Base-by-base conservation (phyloP, 1,140 invertebrate species). In the Calephelis virginiensis region DNA sequence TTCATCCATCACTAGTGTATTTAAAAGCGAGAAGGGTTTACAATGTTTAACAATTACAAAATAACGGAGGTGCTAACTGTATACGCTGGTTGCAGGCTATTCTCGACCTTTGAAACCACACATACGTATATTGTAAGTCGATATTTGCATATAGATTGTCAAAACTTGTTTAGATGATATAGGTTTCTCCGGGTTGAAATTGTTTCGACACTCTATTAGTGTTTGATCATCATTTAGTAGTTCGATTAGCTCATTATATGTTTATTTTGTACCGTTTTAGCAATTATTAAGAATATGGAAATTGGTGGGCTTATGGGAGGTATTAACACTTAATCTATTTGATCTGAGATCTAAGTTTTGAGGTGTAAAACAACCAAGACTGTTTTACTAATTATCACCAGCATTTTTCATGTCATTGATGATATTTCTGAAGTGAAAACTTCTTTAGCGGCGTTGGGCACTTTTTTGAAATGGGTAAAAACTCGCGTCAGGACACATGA, bases 1-100 rank as follows among this genome's bases (percentile, higher is more conserved):
- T 17, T 59, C 53, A 59, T 59, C 53, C 53, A 59, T 59, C 53
- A 59, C 38, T 11, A 59, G n/a, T 59, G 56, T 59, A 59, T 37
- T 59, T 59, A 59, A 59, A 59, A 59, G 56, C 56, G 56, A 59
- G 56, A 59, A 59, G 56, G 56, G 56, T 59, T 11, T 59, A 59
- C 28, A 28, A 38, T 59, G 56, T 59, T 59, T 59, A 59, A 59
- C 56, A 59, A 59, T 59, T 59, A 59, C 38, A 59, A 59, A 38
- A 6, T 59, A 59, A 59, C 56, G 56, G 56, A 59, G 56, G 37
- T 59, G 56, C 37, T 59, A 59, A 59, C 53, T 59, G 53, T 59
- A 59, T 59, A 17, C 0, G 12, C 6, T 8, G 12, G 28, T 59
- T 59, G 6, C 7, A 59, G 37, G 37, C 53, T 11, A 59, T 38